Base-by-base conservation (phyloP, 2,888 invertebrate genomes). In the Drosophila yooni region DNA sequence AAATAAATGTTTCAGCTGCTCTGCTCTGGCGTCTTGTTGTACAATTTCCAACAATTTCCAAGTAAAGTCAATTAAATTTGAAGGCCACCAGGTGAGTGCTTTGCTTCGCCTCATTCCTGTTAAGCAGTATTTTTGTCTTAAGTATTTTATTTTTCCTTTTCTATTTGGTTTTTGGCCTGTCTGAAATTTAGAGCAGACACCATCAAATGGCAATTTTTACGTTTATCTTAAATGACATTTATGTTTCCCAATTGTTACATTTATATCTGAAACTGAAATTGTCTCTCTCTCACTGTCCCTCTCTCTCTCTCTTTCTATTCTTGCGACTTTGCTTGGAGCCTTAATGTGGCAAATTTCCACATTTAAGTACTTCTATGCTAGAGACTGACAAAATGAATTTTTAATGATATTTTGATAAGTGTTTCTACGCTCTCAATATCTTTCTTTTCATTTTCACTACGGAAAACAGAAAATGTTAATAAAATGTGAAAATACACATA, bases 211-310 rank as follows among this genome's bases (percentile, higher is more conserved):
- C 88, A 87, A 78, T 85, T 89, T 85, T 87, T 74, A 82, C 78
- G 82, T 82, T 87, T 89, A 89, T 85, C 88, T 89, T 65, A 76
- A 89, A 88, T 85, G 85, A 87, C 85, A 85, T 89, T 85, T 85
- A 85, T 85, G 85, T 87, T 82, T 89, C 85, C 85, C 85, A 82
- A 71, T 84, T 88, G 88, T 63, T 89, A 70, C 85, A 87, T 85
- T 87, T 71, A 76, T 79, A 82, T 73, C 80, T 27, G 46, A 75
- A 79, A 76, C 66, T 75, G 74, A 79, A 70, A 74, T 65, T 79
- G 76, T 71, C 48, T 18, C 5, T 11, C 6, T 27, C 27, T 50
- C 48, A 15, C 21, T 46, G 21, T 21, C 7, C 21, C n/a, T n/a
- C n/a, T n/a, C 3, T 31, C 15, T 27, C n/a, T 11, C 11, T 11